Percentiles rank a stretch among this genome's conserved stretches.
Evolutionary conservation across 2,888 invertebrate genomes (phyloP).

Genomic region (Aphidoletes aphidimyza): DNA sequence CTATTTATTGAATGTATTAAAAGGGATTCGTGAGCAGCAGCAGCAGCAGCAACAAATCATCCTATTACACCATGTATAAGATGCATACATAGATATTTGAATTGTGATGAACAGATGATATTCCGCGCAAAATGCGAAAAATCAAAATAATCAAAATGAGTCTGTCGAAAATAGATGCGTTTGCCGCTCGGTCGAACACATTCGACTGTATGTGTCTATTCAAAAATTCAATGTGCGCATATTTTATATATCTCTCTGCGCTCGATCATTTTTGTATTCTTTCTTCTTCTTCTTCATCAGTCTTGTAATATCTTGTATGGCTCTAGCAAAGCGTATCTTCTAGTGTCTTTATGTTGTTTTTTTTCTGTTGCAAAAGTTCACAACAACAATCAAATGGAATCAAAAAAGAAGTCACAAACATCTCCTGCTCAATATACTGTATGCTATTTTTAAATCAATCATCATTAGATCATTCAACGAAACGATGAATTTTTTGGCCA

Average conservation of each 20-base stretch:
- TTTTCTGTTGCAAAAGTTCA: too few relatives aligned
- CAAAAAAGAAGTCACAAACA: too few relatives aligned
- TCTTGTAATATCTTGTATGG: too few relatives aligned
- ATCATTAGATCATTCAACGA: too few relatives aligned
- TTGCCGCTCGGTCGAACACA: conserved; percentile 16
- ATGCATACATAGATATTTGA: too few relatives aligned
- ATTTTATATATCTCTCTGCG: neutral
- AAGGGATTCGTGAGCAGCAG: neutral
- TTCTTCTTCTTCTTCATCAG: neutral
- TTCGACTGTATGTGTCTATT: neutral
- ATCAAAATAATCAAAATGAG: neutral
- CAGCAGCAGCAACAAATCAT: too few relatives aligned
- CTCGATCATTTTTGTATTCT: neutral
- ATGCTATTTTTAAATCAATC: neutral
- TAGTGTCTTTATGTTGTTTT: neutral
- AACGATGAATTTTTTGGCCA: too few relatives aligned
- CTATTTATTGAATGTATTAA: neutral
- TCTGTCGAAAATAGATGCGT: conserved; percentile 25
- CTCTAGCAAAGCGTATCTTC: too few relatives aligned
- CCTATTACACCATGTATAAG: too few relatives aligned
- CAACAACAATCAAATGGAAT: neutral
- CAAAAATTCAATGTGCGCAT: neutral
- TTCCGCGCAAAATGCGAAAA: neutral
- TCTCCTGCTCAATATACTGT: neutral
- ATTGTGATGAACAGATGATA: neutral